Base-by-base conservation (phyloP, 2,888 invertebrate genomes). In the Parthenolecanium corni region DNA sequence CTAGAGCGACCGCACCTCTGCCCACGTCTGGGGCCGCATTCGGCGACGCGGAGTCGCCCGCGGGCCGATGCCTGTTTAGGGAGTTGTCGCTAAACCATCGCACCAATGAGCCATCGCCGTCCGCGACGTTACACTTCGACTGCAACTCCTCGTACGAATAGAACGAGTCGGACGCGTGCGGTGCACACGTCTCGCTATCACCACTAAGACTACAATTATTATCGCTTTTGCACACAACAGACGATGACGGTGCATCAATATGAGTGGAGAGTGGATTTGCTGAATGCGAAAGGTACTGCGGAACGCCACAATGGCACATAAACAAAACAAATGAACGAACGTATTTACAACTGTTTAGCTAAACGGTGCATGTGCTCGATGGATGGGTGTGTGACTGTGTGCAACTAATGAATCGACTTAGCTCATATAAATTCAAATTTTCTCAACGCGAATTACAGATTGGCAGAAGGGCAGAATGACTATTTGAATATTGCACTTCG, bases 21-120 rank as follows among this genome's bases (percentile, higher is more conserved):
- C 31, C 9, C 5, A 31, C 31, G 31, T 14, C 18, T 5, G 11
- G 11, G 21, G 23, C 14, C 14, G 6, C 14, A 5, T 14, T 49
- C 21, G 12, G 5, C 21, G 2, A 21, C 49, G 11, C 11, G 20
- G 20, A 9, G 49, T 14, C 49, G 49, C 23, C 20, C 49, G 11
- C 21, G 21, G 11, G 23, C 9, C 21, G 20, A 23, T 49, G 20
- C 21, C 49, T 49, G 49, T 49, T 21, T 14, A 49, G 49, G 20
- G 18, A 20, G 21, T 49, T 49, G 21, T 49, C 49, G 49, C 49
- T 49, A 5, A 49, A 49, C 49, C 49, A 49, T 49, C 49, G 20
- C 21, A 49, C 14, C 23, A 49, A 21, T 14, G 49, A 20, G 14
- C 18, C 14, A 14, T 20, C 49, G 18, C 21, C 21, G 21, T 20